These are phyloP conservation scores for Fregetta grallaria DNA, from an alignment of 2,113 vertebrate species.

Conservation along the genomic window DNA sequence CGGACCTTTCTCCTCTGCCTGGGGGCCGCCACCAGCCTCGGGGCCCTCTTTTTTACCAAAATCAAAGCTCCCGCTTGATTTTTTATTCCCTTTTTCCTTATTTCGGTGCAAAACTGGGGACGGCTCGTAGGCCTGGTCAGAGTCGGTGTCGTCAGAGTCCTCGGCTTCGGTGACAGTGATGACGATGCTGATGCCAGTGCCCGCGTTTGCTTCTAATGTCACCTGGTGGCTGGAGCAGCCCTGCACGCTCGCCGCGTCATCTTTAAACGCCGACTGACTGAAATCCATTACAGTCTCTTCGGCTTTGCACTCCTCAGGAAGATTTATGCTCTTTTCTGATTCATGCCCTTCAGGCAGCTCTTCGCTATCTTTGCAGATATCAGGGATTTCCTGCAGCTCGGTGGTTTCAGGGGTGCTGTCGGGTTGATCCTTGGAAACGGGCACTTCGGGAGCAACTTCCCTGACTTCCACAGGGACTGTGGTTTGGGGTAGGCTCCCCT, in stretches of 20 bases:
- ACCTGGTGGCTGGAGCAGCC: conserved; percentile 1
- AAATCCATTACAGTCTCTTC: neutral
- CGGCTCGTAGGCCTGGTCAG: conserved; percentile 63
- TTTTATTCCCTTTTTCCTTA: conserved; percentile 70
- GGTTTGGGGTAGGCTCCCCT: neutral
- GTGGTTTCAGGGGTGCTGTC: neutral
- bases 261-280: neutral
- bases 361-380: neutral
- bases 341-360: neutral
- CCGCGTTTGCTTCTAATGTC: conserved; percentile 27
- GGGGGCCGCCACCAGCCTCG: accelerated
- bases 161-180: conserved; percentile 77
- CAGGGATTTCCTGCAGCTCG: neutral
- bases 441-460: accelerated
- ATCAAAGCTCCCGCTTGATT: neutral
- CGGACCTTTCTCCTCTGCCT: neutral
- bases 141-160: conserved; percentile 70
- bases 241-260: neutral
- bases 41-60: neutral
- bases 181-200: conserved; percentile 44
- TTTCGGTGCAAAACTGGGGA: conserved; percentile 65
- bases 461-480: neutral
- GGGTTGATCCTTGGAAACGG: neutral
- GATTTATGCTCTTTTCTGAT: neutral
- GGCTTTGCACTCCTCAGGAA: neutral